Percentiles rank a stretch among this genome's conserved stretches.
Evolutionary conservation across 2,888 invertebrate species (phyloP).

Genomic region (Shargacucullia verbasci): DNA sequence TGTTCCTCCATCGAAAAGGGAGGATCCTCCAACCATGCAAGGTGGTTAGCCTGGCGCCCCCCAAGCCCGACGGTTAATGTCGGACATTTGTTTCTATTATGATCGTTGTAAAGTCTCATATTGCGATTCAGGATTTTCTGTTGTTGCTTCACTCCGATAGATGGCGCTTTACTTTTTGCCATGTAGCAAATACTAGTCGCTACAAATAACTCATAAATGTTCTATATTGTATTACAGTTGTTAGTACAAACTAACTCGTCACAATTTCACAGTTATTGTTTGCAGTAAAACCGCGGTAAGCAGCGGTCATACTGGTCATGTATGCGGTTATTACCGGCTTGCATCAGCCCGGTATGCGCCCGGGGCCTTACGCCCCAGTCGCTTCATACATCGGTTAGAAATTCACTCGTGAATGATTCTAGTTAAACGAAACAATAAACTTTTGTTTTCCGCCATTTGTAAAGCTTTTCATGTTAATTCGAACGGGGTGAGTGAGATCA

Average conservation of each 20-base stretch:
- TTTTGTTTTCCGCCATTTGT: conserved; percentile 48
- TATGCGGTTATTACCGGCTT: conserved; percentile 48
- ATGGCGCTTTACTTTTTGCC: too few relatives aligned
- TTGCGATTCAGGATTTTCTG: too few relatives aligned
- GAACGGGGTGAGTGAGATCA: conserved; percentile 41
- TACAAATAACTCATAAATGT: too few relatives aligned
- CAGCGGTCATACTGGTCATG: conserved; percentile 39
- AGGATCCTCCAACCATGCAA: too few relatives aligned
- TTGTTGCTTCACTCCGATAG: too few relatives aligned
- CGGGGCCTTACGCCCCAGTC: conserved; percentile 33
- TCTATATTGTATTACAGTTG: too few relatives aligned
- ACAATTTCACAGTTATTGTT: conserved; percentile 46
- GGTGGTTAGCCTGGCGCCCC: too few relatives aligned
- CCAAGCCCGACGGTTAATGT: too few relatives aligned
- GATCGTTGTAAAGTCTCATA: too few relatives aligned
- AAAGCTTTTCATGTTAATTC: conserved; percentile 53
- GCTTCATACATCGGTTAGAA: conserved; percentile 34
- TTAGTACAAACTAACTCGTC: conserved; percentile 18
- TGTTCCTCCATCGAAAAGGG: too few relatives aligned
- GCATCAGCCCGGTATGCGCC: conserved; percentile 45
- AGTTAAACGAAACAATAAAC: conserved; percentile 46
- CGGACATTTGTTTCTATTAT: too few relatives aligned
- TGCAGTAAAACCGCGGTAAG: conserved; percentile 45
- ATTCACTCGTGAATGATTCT: conserved; percentile 46
- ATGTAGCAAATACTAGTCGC: too few relatives aligned